Evolutionary conservation across 2,113 vertebrate species (phyloP), one percentile per base, ranked within the genome.

Genomic region (Morone chrysops): DNA sequence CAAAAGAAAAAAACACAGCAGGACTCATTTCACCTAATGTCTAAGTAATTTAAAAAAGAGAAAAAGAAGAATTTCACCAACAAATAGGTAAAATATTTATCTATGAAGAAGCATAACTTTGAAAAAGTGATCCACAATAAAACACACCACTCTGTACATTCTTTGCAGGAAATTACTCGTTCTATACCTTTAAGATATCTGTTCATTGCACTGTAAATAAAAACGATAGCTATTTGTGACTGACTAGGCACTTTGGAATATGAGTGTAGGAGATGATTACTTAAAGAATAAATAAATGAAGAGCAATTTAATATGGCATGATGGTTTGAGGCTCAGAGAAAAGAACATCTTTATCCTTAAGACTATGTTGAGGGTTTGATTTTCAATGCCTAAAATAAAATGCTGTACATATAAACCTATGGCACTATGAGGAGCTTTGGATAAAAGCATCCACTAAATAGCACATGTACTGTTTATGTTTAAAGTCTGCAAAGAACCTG

Each of bases 211-310:
- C 62, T 70, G 22, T 81, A 82, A 90, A 89, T 84, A 67, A 86
- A 90, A 84, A 50, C 41, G 50, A 70, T 54, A 79, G 79, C 57
- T 83, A 57, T 87, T 84, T 74, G 56, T 81, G 86, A 88, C 85
- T 66, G 77, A 92, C 90, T 86, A 94, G 94, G 93, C 93, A 94
- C 94, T 94, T 94, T 92, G 91, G 93, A 91, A 88, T 68, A 82
- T 70, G 80, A 88, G 48, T 18, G 54, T 70, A 57, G 43, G 50
- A 88, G 53, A 75, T 82, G 69, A 11, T 79, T 53, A 16, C 56
- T 65, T 61, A 5, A 43, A 65, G 66, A 77, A 66, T 68, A 75
- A 17, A 18, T 53, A 51, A 45, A 57, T 31, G 45, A 66, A 38
- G 31, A 84, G 48, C 67, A 16, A 16, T 63, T 79, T 61, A 22